phyloP scores from a whole-genome alignment of 2,888 invertebrate species.

The Choristoneura rosaceana region DNA sequence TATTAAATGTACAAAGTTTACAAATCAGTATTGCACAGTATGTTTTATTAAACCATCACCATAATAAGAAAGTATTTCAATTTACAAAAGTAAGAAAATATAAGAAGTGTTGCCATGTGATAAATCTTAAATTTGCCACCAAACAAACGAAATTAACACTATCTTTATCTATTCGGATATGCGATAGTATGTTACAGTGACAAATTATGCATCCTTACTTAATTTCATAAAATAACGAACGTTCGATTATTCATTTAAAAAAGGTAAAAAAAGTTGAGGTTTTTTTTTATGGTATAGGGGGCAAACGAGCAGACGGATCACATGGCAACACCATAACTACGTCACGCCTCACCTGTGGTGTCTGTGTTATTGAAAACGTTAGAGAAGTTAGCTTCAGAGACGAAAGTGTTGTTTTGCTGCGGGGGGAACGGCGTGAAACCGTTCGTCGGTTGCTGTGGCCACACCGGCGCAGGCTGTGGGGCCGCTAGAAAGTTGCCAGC shows the following conservation, averaged over 20 bases:
- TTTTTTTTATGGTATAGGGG: no score
- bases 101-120: slow-evolving; percentile 44
- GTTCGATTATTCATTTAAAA: no score
- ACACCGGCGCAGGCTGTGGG: slow-evolving; percentile 52
- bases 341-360: slow-evolving; percentile 85
- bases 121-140: neutral
- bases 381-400: slow-evolving; percentile 94
- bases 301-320: no score
- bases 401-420: slow-evolving; percentile 85
- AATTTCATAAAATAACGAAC: neutral
- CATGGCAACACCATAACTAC: slow-evolving; percentile 48
- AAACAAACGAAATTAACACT: neutral
- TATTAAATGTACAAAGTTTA: neutral
- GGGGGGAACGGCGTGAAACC: slow-evolving; percentile 58
- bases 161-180: neutral
- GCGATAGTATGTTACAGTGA: neutral
- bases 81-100: slow-evolving; percentile 29
- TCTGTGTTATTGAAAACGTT: slow-evolving; percentile 94
- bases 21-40: slow-evolving; percentile 12
- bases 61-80: slow-evolving; percentile 19
- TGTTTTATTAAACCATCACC: slow-evolving; percentile 33
- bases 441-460: slow-evolving; percentile 55
- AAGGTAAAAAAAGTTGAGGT: neutral
- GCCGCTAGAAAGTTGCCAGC: slow-evolving; percentile 44
- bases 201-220: neutral